Conservation (phyloP, 2,113 vertebrate genomes). For the Gymnobelideus leadbeateri region DNA sequence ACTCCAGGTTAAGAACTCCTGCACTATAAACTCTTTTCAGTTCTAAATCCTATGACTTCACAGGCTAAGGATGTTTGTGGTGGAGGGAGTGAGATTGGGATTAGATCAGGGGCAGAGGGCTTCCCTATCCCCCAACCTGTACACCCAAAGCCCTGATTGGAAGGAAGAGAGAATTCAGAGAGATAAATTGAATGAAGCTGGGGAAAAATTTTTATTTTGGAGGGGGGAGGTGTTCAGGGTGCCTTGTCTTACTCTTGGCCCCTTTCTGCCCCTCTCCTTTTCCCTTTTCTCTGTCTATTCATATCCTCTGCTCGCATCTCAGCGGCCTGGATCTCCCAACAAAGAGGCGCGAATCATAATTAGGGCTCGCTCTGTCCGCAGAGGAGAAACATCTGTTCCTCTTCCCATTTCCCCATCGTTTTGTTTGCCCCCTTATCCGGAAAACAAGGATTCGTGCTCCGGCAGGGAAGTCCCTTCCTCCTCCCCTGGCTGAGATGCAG, state of each 20-base stretch:
- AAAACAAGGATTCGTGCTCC: neutral
- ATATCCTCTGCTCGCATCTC: neutral
- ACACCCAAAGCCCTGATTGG: neutral
- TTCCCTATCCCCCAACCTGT: neutral
- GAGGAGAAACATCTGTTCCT: constrained; percentile 4
- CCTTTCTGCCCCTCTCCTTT: neutral
- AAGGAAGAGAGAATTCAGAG: neutral
- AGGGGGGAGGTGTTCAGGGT: neutral
- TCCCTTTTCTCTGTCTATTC: neutral
- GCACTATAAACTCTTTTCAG: neutral
- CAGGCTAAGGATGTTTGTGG: neutral
- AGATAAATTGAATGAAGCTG: neutral
- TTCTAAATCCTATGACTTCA: neutral
- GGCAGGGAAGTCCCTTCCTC: neutral
- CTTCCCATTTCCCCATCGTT: neutral
- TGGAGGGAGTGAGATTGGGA: neutral
- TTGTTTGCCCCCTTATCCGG: neutral
- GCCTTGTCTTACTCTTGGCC: neutral
- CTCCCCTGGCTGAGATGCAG: neutral
- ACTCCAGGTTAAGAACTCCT: neutral
- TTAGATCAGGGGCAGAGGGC: neutral
- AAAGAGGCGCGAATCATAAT: neutral
- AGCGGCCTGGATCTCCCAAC: neutral
- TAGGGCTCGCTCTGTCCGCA: neutral
- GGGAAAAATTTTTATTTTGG: too few species aligned